Conservation (phyloP, 2,888 invertebrate species). For the Oligia strigilis region DNA sequence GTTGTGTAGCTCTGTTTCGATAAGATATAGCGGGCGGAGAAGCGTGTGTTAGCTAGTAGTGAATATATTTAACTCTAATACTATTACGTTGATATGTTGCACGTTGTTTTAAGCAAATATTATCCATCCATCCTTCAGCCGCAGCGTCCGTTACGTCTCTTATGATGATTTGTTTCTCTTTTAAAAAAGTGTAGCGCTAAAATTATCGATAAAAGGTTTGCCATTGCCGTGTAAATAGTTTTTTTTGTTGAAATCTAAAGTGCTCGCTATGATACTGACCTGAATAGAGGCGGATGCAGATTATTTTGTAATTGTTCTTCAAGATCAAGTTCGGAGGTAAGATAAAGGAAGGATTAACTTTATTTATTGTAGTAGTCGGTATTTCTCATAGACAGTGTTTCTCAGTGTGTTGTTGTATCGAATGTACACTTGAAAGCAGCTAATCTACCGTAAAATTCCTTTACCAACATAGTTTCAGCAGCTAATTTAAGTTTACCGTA, state of each 20-base stretch:
- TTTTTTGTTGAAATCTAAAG: conserved; percentile 67
- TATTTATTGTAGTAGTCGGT: conserved; percentile 11
- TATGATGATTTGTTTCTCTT: conserved; percentile 63
- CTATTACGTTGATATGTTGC: conserved; percentile 59
- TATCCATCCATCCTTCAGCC: conserved; percentile 65
- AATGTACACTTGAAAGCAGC: conserved; percentile 24
- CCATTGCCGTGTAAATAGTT: conserved; percentile 61
- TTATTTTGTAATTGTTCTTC: conserved; percentile 49
- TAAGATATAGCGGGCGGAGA: conserved; percentile 34
- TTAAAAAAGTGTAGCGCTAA: conserved; percentile 58
- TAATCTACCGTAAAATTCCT: conserved; percentile 68
- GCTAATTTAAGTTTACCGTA: conserved; percentile 89
- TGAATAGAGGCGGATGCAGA: conserved; percentile 57
- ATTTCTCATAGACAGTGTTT: conserved; percentile 22
- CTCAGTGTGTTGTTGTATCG: conserved; percentile 4
- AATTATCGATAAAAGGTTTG: conserved; percentile 68
- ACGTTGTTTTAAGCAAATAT: conserved; percentile 67
- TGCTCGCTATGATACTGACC: conserved; percentile 58
- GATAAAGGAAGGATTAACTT: conserved; percentile 38
- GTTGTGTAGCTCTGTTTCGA: conserved; percentile 24
- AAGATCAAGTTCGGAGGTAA: conserved; percentile 60
- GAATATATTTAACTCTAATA: conserved; percentile 62
- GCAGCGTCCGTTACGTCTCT: conserved; percentile 59
- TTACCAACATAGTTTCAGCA: conserved; percentile 79
- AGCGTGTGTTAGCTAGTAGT: conserved; percentile 56